Base-by-base conservation (phyloP, 2,888 invertebrate genomes). In the Alviniconcha strummeri region DNA sequence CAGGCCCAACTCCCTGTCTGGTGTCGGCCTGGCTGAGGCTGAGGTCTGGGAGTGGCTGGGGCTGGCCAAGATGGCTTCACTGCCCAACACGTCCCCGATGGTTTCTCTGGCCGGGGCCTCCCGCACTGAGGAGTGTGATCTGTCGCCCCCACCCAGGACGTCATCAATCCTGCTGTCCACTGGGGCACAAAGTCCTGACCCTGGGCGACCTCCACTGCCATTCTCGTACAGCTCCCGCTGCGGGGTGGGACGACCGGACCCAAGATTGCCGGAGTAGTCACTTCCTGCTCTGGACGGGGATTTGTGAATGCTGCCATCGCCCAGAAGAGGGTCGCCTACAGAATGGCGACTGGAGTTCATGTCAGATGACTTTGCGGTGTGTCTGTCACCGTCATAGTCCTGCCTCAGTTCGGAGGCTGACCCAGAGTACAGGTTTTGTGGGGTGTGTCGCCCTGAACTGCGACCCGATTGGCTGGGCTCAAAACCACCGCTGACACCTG, bases 11-110 rank as follows among this genome's bases (percentile, higher is more conserved):
- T 82, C 76, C 19, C 82, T 77, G 13, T 77, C 82, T 3, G 88
- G 88, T 55, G 89, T 88, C 11, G 87, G 86, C 15, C 87, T 74
- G 8, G 85, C 86, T 54, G 87, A 89, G 56, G 87, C 85, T 55
- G 85, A 64, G 6, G 82, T 55, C 9, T 11, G 52, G 17, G 82
- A 64, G n/a, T 56, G 82, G 5, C n/a, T n/a, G n/a, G 82, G 55
- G 52, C 67, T 82, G 55, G 77, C 17, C 36, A 56, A 69, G 36
- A 57, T 57, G 4, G 57, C 67, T 56, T 82, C 76, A 52, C 17
- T 77, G 77, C 76, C 82, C 55, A 82, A 19, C 3, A 82, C 82
- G 36, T 82, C 77, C 7, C 67, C 71, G n/a, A 82, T 56, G 36
- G 77, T 15, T 54, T 82, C 82, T 15, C 67, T 54, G 52, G 76